Percentiles rank a stretch among this genome's conserved stretches.
These are phyloP conservation scores for Muntiacus muntjak DNA, from an alignment of 2,113 vertebrate genomes.

Conservation along the genomic window DNA sequence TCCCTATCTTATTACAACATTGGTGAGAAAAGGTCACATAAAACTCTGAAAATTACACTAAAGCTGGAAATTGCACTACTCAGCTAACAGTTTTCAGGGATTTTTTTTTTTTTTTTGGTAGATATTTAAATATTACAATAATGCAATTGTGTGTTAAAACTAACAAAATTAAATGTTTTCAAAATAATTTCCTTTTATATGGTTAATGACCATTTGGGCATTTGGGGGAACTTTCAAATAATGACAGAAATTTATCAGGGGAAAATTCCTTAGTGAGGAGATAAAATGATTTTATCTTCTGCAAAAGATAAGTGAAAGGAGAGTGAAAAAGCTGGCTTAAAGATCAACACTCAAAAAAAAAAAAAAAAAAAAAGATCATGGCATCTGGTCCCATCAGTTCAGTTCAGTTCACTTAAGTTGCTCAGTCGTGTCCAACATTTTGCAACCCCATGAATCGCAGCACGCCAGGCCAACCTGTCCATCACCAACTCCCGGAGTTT, in stretches of 20 bases:
- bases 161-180: constrained; percentile 39
- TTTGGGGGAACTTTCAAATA: constrained; percentile 19
- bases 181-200: background rate
- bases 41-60: background rate
- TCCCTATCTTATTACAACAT: background rate
- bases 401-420: no score
- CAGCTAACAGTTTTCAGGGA: background rate
- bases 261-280: background rate
- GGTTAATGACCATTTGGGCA: background rate
- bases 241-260: background rate
- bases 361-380: background rate
- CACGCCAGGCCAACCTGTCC: no score
- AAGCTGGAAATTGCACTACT: background rate
- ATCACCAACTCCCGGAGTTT: no score
- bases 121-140: background rate
- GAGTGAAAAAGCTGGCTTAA: background rate
- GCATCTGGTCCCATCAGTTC: background rate
- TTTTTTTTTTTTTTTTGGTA: background rate
- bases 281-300: background rate
- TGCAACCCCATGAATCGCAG: no score
- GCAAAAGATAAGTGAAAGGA: background rate
- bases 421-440: no score
- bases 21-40: background rate
- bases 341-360: background rate
- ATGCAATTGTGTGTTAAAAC: background rate